Evolutionary conservation across 2,113 vertebrate species (phyloP).

Genomic region (Athene cunicularia): DNA sequence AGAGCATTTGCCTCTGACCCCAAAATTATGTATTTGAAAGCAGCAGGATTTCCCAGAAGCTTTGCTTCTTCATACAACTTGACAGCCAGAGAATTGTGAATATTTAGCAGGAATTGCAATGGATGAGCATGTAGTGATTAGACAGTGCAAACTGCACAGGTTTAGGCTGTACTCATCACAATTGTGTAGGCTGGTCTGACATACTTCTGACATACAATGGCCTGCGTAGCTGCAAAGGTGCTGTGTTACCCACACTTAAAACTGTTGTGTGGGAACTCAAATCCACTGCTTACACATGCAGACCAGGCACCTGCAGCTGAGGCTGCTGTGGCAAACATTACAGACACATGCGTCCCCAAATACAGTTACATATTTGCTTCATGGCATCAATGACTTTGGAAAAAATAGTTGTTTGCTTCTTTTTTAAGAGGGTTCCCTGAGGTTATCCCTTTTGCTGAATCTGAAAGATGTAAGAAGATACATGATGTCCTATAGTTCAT

Average conservation of each 20-base stretch:
- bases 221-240: not conserved
- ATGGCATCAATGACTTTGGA: fast-evolving
- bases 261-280: not conserved
- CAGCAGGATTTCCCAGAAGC: not conserved
- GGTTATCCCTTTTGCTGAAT: not conserved
- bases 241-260: not conserved
- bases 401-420: not conserved
- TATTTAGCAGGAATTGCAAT: not conserved
- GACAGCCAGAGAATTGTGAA: not conserved
- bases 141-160: not conserved
- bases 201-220: not conserved
- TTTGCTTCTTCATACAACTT: not conserved
- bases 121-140: not conserved
- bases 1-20: not conserved
- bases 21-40: not conserved
- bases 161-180: not conserved
- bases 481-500: fast-evolving
- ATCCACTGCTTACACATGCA: not conserved
- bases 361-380: fast-evolving
- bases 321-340: not conserved
- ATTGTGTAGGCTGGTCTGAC: not conserved
- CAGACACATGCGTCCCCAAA: fast-evolving
- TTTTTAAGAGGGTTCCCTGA: not conserved
- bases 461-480: not conserved
- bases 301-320: not conserved